Evolutionary conservation across 1,140 invertebrate genomes (phyloP).

Genomic region (Cherax quadricarinatus): DNA sequence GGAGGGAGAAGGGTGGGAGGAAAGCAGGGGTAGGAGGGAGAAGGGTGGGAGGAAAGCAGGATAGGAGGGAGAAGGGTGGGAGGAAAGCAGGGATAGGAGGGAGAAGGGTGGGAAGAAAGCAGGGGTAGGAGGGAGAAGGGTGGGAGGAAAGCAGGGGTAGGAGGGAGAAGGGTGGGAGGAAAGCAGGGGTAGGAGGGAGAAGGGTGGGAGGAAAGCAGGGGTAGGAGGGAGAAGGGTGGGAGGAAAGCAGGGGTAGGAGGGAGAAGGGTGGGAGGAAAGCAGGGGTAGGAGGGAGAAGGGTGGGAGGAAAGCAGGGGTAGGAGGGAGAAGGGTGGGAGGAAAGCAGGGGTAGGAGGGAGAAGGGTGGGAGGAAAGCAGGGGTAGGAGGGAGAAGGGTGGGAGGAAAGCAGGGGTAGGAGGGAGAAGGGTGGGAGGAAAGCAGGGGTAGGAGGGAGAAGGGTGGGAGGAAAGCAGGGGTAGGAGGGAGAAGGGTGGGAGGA

Average conservation of each 20-base stretch:
- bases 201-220: no score
- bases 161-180: not conserved
- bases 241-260: not conserved
- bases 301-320: no score
- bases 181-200: no score
- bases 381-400: no score
- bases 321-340: not conserved
- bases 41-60: slow-evolving; percentile 38
- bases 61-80: no score
- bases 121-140: not conserved
- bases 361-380: no score
- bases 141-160: not conserved
- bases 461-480: no score
- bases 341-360: slow-evolving; percentile 7
- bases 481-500: no score
- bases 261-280: not conserved
- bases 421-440: not conserved
- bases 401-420: no score
- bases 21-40: not conserved
- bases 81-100: no score
- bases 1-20: not conserved
- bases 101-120: no score
- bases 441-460: not conserved
- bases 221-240: not conserved
- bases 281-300: no score